phyloP scores from a whole-genome alignment of 2,888 invertebrate genomes.

The Emesis furor region DNA sequence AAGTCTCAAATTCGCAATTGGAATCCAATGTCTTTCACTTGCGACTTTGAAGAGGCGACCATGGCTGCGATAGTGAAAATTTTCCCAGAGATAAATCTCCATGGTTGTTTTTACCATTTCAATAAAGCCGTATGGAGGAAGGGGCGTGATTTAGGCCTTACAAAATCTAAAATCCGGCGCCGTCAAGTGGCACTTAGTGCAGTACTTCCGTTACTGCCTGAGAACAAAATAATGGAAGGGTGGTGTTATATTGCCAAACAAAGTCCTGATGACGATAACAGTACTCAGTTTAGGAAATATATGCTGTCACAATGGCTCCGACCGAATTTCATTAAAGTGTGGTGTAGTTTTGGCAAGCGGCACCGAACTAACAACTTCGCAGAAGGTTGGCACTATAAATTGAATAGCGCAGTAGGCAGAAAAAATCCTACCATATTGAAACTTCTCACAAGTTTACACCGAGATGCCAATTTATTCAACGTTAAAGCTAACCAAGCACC shows the following conservation, averaged over 20 bases:
- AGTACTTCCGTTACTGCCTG: no score
- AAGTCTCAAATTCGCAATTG: neutral
- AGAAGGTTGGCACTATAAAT: neutral
- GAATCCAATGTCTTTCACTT: neutral
- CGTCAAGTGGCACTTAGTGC: no score
- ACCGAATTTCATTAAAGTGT: neutral
- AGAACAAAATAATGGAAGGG: no score
- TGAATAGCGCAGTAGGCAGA: neutral
- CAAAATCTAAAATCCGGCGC: no score
- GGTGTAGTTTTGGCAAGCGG: constrained; percentile 10
- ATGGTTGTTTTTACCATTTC: no score
- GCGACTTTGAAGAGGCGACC: constrained; percentile 6
- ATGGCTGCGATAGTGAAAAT: constrained; percentile 9
- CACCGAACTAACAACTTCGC: constrained; percentile 5
- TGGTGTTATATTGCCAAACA: no score
- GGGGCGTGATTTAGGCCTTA: no score
- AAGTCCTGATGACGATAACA: no score
- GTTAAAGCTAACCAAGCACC: neutral
- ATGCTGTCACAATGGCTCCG: neutral
- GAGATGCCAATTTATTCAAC: neutral
- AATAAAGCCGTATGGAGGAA: no score
- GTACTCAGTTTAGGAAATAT: no score
- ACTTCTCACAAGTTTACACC: no score
- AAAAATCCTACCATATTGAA: neutral
- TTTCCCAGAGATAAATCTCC: neutral